These are phyloP conservation scores for Papilio glaucus DNA, from an alignment of 1,140 invertebrate species.

Conservation along the genomic window DNA sequence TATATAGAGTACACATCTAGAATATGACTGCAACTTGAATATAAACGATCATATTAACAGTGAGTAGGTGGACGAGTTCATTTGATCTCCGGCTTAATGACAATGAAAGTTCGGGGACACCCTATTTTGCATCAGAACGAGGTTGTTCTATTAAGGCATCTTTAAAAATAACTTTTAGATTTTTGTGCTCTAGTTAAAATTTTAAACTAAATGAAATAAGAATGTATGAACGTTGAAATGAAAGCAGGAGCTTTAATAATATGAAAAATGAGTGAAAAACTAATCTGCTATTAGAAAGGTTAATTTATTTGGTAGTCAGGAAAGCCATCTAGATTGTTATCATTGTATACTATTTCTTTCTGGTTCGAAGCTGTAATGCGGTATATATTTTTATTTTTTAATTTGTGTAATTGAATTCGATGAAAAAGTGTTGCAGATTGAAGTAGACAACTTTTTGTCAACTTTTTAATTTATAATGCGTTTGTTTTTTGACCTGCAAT, in stretches of 20 bases:
- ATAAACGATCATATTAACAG: slow-evolving; percentile 26
- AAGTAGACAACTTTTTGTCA: too few relatives aligned
- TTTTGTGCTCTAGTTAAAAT: background rate
- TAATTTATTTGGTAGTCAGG: too few relatives aligned
- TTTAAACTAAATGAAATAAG: background rate
- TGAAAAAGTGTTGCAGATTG: too few relatives aligned
- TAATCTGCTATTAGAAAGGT: too few relatives aligned
- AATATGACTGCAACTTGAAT: slow-evolving; percentile 31
- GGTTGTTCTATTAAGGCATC: background rate
- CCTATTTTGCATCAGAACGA: background rate
- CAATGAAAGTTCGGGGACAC: slow-evolving; percentile 15
- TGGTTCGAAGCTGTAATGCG: too few relatives aligned
- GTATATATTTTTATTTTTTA: too few relatives aligned
- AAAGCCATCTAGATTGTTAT: too few relatives aligned
- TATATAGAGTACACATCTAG: slow-evolving; percentile 14
- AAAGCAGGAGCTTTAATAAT: background rate
- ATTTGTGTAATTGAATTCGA: too few relatives aligned
- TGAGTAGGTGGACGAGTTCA: background rate
- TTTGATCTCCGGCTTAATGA: slow-evolving; percentile 20
- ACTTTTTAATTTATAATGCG: too few relatives aligned
- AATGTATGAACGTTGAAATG: background rate
- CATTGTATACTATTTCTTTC: too few relatives aligned
- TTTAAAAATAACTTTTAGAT: background rate
- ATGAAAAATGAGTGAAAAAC: too few relatives aligned
- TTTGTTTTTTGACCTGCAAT: too few relatives aligned